Conservation (phyloP, 2,113 vertebrate genomes). For the Mus spicilegus region DNA sequence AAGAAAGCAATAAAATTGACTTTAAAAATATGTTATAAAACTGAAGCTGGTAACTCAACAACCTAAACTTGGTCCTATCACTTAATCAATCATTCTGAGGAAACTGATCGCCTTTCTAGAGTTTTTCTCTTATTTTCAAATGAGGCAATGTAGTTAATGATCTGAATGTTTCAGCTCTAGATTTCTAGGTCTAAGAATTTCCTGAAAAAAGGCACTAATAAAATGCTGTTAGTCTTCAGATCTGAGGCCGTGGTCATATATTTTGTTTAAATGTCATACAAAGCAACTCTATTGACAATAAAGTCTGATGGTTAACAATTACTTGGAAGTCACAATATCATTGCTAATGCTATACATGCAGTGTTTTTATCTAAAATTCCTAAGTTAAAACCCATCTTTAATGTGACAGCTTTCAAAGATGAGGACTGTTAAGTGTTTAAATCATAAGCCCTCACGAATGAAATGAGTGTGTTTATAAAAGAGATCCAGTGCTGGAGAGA, state of each 20-base stretch:
- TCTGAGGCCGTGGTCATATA: not conserved
- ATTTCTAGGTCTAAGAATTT: constrained; percentile 12
- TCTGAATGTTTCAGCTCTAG: constrained; percentile 24
- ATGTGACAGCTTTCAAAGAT: not conserved
- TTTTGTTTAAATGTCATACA: constrained; percentile 43
- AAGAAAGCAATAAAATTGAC: constrained; percentile 54
- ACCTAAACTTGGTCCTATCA: not conserved
- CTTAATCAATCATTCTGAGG: not conserved
- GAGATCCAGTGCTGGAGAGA: not conserved
- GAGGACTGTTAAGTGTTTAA: not conserved
- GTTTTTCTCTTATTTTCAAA: constrained; percentile 63
- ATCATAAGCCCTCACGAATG: not conserved
- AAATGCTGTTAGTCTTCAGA: constrained; percentile 21
- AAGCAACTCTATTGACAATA: constrained; percentile 39
- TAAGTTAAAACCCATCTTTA: not conserved
- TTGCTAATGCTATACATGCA: not conserved
- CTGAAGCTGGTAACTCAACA: not conserved
- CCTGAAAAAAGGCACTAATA: not conserved
- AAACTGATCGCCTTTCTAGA: constrained; percentile 16
- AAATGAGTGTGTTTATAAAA: not conserved
- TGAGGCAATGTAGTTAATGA: constrained; percentile 42
- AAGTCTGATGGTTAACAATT: constrained; percentile 20
- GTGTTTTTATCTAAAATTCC: not conserved
- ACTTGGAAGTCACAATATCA: not conserved
- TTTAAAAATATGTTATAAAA: constrained; percentile 29